Base-by-base conservation (phyloP, 2,888 invertebrate genomes). In the Sthenelais limicola region DNA sequence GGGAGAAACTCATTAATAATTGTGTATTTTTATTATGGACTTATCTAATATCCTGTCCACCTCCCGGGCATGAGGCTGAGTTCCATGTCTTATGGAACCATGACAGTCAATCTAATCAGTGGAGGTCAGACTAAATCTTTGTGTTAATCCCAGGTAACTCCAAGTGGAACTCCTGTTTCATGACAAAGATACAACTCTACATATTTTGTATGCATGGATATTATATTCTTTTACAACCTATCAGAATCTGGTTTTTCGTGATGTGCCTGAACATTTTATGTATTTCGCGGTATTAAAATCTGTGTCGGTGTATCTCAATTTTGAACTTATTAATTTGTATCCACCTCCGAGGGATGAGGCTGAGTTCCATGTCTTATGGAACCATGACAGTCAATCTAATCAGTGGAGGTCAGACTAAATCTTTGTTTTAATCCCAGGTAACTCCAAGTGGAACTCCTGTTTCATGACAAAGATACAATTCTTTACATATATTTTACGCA, bases 41-140 rank as follows among this genome's bases (percentile, higher is more conserved):
- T 12, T 9, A 43, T 43, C 51, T 51, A n/a, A 5, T 5, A 51
- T 9, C 21, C 24, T 12, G 18, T n/a, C 51, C n/a, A 38, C 62
- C 62, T 38, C 26, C 62, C 62, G 62, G 62, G 62, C 62, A 62
- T 62, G 62, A 62, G 62, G 5, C 38, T 24, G 21, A 62, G 62
- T 38, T 43, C 15, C 21, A 24, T 21, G 62, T 62, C 7, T 38
- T 62, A 21, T 38, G 2, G 35, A 43, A 15, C 62, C 5, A 38
- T 62, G 62, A 62, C 28, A 24, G 28, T 18, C 43, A n/a, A 24
- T 62, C 62, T 62, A 62, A 62, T 62, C 62, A 62, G 43, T 35
- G 62, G 26, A 38, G 62, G 62, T 38, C 21, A 62, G 1, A 62
- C 7, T 18, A 38, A 9, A 38, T 43, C 62, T 43, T 12, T 62